Base-by-base conservation (phyloP, 2,888 invertebrate genomes). In the Sminthurinus aureus region DNA sequence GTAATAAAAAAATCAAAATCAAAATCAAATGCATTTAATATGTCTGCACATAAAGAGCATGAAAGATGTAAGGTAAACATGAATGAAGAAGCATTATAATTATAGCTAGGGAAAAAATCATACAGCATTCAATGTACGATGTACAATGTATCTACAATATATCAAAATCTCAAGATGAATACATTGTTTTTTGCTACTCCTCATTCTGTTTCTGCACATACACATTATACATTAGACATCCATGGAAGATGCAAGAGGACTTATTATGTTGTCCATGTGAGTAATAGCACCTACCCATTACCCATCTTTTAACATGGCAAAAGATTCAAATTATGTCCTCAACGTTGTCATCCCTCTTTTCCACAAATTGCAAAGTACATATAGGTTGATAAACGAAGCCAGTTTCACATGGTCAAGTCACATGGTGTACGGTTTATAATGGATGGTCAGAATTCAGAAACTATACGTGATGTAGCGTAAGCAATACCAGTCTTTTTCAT, bases 241-340 rank as follows among this genome's bases (percentile, higher is more conserved):
- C 38, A 38, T 38, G 38, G 6, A 4, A 4, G 3, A 4, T 51
- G 75, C 51, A 75, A 51, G 38, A 6, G 15, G 51, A n/a, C 75
- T 75, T 51, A 75, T 75, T 75, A 75, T 75, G 75, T 51, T 75
- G 75, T 75, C 75, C 50, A 38, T 26, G 52, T 75, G 75, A 75
- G 75, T 75, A 75, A 75, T 75, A 75, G 75, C 50, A 38, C 6
- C 75, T 75, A 51, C 75, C 75, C 75, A 75, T 51, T 75, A 51
- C 75, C 75, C 75, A 75, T 51, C 75, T 75, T 75, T 50, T 75
- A 24, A 50, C 75, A 75, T 11, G 75, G n/a, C 58, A 58, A 69
- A 51, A 50, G 38, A 75, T 75, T 75, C 75, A 75, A 75, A 75
- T 75, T 75, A 75, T 13, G 13, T 22, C 26, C 24, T 71, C 71